Evolutionary conservation across 2,888 invertebrate genomes (phyloP), one percentile per base, ranked within the genome.

Genomic region (Cheiracanthium punctorium): DNA sequence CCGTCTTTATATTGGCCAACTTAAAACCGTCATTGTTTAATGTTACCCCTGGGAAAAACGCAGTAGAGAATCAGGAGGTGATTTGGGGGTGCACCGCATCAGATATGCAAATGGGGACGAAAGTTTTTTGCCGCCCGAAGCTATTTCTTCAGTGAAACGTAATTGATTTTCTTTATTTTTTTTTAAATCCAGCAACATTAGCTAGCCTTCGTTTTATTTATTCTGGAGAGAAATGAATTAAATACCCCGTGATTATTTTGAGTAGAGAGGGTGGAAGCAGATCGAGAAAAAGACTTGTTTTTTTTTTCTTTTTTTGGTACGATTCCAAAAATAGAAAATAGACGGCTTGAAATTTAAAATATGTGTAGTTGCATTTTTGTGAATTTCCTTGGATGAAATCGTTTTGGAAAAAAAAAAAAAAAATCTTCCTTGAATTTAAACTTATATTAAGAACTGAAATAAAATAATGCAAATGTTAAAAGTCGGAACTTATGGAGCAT

Each of bases 31-130:
- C 65, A 73, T 33, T 65, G 80, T 80, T 80, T 73, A 81, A 73
- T 81, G 32, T 70, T 32, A 32, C 70, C 70, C 32, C 37, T 70
- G 52, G 69, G 74, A 20, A 24, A 33, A n/a, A 28, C n/a, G n/a
- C 28, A 14, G 37, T 17, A 48, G 14, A 48, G 43, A 48, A 48
- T 17, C n/a, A 2, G 65, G 37, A 64, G 41, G 17, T 70, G 70
- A 82, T 82, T 82, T 70, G 70, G n/a, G n/a, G n/a, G n/a, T n/a
- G 41, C 76, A 72, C 64, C 41, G 41, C 73, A 84, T 79, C 77
- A 79, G 84, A 84, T 84, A 84, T 84, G 84, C 84, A 84, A 84
- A 84, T 84, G 77, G 72, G 48, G 72, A 28, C 67, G 77, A 77
- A 79, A 79, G 73, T 84, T 84, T 77, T 69, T 48, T 73, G 69